Conservation (phyloP, 2,888 invertebrate genomes). For the Resseliella maxima region DNA sequence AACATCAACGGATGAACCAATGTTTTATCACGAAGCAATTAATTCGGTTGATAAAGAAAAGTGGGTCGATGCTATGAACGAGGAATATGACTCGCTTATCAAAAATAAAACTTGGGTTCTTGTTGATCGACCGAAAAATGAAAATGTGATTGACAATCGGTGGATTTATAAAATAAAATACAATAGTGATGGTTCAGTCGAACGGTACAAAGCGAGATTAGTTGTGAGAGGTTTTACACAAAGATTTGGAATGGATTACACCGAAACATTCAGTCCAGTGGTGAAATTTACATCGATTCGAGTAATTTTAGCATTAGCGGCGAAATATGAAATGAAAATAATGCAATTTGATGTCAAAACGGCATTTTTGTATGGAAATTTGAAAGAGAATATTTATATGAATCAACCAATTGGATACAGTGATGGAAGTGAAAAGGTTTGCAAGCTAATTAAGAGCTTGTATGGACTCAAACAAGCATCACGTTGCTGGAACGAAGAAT, state of each 20-base stretch:
- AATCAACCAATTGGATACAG: constrained; percentile 57
- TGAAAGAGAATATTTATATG: constrained; percentile 55
- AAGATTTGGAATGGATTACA: constrained; percentile 47
- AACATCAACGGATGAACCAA: not conserved
- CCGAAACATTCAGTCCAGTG: constrained; percentile 57
- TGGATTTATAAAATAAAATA: constrained; percentile 58
- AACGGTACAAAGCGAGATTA: constrained; percentile 57
- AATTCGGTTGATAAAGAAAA: not conserved
- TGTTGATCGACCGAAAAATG: constrained; percentile 43
- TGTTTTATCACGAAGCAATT: constrained; percentile 43
- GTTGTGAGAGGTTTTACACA: constrained; percentile 56
- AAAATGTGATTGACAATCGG: constrained; percentile 56
- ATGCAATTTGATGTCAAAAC: constrained; percentile 55
- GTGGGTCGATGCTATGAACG: constrained; percentile 55
- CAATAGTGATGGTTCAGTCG: constrained; percentile 55
- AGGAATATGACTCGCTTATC: constrained; percentile 53
- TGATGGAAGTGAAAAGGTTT: constrained; percentile 57
- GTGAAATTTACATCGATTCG: constrained; percentile 56
- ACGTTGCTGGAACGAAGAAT: constrained; percentile 39
- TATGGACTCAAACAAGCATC: constrained; percentile 59
- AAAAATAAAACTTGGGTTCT: constrained; percentile 51
- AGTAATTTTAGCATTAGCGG: constrained; percentile 56
- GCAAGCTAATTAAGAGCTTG: constrained; percentile 57
- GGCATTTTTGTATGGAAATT: constrained; percentile 56
- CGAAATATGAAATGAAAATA: constrained; percentile 56